phyloP scores from a whole-genome alignment of 1,140 invertebrate genomes.

The Antheraea pernyi region DNA sequence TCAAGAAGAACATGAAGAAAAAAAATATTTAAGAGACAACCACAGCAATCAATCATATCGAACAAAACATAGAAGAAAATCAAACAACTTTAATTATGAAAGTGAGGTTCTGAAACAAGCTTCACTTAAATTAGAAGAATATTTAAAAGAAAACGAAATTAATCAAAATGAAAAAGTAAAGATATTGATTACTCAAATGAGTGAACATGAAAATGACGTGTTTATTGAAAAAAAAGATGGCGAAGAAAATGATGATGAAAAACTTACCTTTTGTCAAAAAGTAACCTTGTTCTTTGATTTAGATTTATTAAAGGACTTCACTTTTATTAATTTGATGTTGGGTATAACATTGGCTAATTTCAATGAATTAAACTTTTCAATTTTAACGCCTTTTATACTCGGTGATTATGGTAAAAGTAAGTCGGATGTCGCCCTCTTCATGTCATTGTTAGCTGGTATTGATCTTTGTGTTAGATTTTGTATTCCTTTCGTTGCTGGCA shows the following conservation, averaged over 20 bases:
- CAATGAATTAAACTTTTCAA: slow-evolving; percentile 85
- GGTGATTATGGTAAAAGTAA: slow-evolving; percentile 81
- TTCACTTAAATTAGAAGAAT: slow-evolving; percentile 72
- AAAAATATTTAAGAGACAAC: slow-evolving; percentile 68
- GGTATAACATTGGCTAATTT: slow-evolving; percentile 85
- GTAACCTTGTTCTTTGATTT: slow-evolving; percentile 83
- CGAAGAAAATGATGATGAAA: slow-evolving; percentile 46
- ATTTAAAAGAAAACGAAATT: slow-evolving; percentile 58
- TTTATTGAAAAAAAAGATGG: slow-evolving; percentile 43
- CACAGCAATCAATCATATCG: slow-evolving; percentile 65
- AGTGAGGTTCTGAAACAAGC: slow-evolving; percentile 72
- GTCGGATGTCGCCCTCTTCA: slow-evolving; percentile 80
- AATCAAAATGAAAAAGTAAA: slow-evolving; percentile 48
- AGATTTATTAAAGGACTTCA: slow-evolving; percentile 82
- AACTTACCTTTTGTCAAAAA: slow-evolving; percentile 74
- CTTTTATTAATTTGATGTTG: slow-evolving; percentile 84
- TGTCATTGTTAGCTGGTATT: slow-evolving; percentile 81
- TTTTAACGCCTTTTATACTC: slow-evolving; percentile 85
- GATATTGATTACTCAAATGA: slow-evolving; percentile 37
- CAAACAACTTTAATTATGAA: slow-evolving; percentile 71
- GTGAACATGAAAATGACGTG: slow-evolving; percentile 37
- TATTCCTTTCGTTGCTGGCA: slow-evolving; percentile 82
- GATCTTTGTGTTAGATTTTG: slow-evolving; percentile 82
- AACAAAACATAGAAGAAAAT: slow-evolving; percentile 55
- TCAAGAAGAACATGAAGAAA: slow-evolving; percentile 62